phyloP scores from a whole-genome alignment of 2,113 vertebrate species.

The Probosciger aterrimus region DNA sequence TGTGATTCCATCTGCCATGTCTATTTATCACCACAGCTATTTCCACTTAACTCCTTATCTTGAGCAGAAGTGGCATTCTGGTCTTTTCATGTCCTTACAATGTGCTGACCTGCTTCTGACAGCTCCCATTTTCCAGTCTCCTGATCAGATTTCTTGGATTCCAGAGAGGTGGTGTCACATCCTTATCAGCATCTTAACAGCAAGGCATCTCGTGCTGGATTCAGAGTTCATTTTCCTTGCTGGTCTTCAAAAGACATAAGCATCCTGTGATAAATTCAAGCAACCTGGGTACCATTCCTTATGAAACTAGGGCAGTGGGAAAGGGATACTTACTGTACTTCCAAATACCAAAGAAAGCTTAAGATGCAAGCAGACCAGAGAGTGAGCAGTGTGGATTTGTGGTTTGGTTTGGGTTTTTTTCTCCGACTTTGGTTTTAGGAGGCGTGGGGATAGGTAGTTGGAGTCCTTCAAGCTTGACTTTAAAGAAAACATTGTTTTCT shows the following conservation, averaged over 20 bases:
- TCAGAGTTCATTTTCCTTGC: neutral
- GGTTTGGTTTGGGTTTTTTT: rapidly evolving
- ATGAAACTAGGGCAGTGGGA: neutral
- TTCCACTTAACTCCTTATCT: neutral
- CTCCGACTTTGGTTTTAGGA: neutral
- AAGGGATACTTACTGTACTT: neutral
- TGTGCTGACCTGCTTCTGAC: neutral
- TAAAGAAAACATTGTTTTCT: neutral
- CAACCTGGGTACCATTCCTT: neutral
- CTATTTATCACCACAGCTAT: neutral
- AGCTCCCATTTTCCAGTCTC: neutral
- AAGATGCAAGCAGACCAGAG: neutral
- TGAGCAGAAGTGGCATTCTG: neutral
- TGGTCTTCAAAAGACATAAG: neutral
- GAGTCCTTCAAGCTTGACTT: neutral
- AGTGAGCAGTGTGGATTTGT: neutral
- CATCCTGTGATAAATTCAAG: neutral
- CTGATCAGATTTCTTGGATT: neutral
- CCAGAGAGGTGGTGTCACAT: neutral
- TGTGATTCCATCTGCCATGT: neutral
- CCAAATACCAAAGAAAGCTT: neutral
- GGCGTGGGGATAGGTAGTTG: neutral
- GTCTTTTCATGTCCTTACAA: neutral
- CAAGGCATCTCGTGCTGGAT: neutral
- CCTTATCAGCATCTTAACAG: neutral